Evolutionary conservation across 2,888 invertebrate species (phyloP), one percentile per base, ranked within the genome.

Genomic region (Melanostoma scalare): DNA sequence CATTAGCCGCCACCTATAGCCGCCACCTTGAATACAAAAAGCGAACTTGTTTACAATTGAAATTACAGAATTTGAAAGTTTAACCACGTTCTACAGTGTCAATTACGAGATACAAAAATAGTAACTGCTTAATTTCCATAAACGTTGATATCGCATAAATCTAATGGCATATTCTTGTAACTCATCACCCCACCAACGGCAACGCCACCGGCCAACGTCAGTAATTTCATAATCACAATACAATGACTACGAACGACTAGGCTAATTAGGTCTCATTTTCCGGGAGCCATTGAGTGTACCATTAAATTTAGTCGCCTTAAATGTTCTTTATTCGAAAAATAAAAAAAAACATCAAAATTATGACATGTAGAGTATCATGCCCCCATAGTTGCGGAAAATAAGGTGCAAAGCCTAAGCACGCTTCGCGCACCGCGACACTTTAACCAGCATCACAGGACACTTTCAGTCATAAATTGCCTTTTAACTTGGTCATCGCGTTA

Each of bases 261-360:
- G 69, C 68, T 82, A 82, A 82, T 82, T 82, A 82, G 78, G 73
- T 67, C 65, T 65, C 56, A 75, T 80, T 80, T 71, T 4, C 42
- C 20, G 9, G 10, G 56, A 36, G 44, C 8, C 36, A 20, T 10
- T 31, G 6, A 63, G 46, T 46, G 61, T 36, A 38, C 38, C 63
- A 63, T 63, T 50, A 63, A 63, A 50, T 50, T 63, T 36, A 33
- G 63, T 63, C 48, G n/a, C 31, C 30, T 2, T 38, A 48, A 63
- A 63, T 63, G 36, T 30, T 36, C 61, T 61, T 63, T 48, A 48
- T 61, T 30, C 38, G 48, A 1, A 40, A 36, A 20, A 20, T 20
- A 20, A 20, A 20, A 20, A 20, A 20, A 20, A 20, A 20, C 20
- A 20, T 20, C 20, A 20, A 30, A 38, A 38, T 30, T 3, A 63